Conservation (phyloP, 2,888 invertebrate genomes). For the Leptinotarsa tumamoca region DNA sequence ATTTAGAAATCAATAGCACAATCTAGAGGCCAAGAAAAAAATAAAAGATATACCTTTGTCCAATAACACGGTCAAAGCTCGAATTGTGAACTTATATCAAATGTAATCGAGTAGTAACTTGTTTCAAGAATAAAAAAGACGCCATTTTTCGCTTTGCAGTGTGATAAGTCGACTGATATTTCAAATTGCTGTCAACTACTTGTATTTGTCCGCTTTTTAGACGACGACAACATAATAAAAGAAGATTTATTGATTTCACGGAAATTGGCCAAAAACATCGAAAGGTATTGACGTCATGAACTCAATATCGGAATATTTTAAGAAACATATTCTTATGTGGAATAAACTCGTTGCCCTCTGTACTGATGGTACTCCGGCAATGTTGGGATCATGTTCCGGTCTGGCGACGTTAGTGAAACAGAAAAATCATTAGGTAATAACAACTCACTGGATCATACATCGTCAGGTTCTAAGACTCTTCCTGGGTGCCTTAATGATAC, state of each 20-base stretch:
- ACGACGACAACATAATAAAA: slow-evolving; percentile 33
- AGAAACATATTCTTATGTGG: too few relatives aligned
- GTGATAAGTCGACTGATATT: slow-evolving; percentile 44
- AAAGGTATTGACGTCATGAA: too few relatives aligned
- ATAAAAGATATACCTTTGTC: slow-evolving; percentile 35
- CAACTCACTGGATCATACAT: slow-evolving; percentile 28
- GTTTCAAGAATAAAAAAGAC: slow-evolving; percentile 31
- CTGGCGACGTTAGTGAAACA: slow-evolving; percentile 43
- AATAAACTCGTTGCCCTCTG: too few relatives aligned
- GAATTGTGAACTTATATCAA: slow-evolving; percentile 35
- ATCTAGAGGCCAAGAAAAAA: slow-evolving; percentile 29
- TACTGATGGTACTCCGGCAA: not conserved
- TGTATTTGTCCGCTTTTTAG: slow-evolving; percentile 45
- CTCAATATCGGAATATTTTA: too few relatives aligned
- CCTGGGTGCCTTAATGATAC: not conserved
- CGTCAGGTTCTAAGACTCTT: slow-evolving; percentile 43
- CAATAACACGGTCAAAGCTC: slow-evolving; percentile 35
- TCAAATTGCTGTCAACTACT: slow-evolving; percentile 25
- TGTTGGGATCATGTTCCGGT: slow-evolving; percentile 46
- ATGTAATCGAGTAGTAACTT: slow-evolving; percentile 31
- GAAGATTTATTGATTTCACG: too few relatives aligned
- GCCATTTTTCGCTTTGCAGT: slow-evolving; percentile 44
- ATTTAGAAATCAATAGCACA: slow-evolving; percentile 38
- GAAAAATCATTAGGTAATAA: slow-evolving; percentile 46
- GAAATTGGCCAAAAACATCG: too few relatives aligned